A percentile compares a stretch with the other conserved stretches of the same genome.
phyloP scores from a whole-genome alignment of 2,113 vertebrate species.

The Hippopotamus amphibius region DNA sequence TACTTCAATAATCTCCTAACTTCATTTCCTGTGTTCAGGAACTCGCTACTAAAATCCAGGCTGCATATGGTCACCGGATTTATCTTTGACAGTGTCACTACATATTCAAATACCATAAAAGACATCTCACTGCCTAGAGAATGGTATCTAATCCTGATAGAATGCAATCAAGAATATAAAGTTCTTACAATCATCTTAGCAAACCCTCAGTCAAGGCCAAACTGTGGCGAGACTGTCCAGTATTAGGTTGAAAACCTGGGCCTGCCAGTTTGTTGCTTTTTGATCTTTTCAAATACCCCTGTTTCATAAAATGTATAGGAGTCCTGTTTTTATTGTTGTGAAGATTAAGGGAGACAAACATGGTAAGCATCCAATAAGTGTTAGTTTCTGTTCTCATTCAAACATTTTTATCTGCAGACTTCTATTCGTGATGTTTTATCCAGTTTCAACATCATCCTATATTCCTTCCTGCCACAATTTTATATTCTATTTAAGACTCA shows the following conservation, averaged over 20 bases:
- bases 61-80: background rate
- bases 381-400: background rate
- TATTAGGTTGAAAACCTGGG: background rate
- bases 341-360: background rate
- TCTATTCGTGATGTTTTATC: background rate
- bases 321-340: background rate
- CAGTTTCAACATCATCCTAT: background rate
- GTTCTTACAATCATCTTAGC: background rate
- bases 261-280: background rate
- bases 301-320: background rate
- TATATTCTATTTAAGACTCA: background rate
- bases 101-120: background rate
- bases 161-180: background rate
- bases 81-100: background rate
- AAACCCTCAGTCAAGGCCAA: background rate
- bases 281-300: background rate
- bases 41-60: background rate
- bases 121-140: background rate
- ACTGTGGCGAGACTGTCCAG: background rate
- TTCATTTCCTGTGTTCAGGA: background rate
- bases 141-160: background rate
- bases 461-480: background rate
- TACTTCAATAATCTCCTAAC: background rate
- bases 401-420: background rate
- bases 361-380: background rate